A percentile compares a stretch with the other conserved stretches of the same genome.
These are phyloP conservation scores for Numida meleagris DNA, from an alignment of 2,113 vertebrate genomes.

Conservation along the genomic window DNA sequence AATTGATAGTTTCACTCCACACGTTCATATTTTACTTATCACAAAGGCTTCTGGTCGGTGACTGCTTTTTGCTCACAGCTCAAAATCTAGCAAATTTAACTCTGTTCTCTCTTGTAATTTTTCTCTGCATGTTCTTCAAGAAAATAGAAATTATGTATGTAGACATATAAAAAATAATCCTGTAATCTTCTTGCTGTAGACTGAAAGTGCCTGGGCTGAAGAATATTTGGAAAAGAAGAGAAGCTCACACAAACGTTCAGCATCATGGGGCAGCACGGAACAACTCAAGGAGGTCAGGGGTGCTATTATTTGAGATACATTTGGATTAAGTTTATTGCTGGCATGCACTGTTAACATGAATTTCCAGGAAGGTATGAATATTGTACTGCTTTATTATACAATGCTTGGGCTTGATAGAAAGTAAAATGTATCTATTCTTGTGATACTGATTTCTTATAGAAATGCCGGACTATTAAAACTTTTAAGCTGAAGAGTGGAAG, in stretches of 20 bases:
- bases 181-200: constrained; percentile 75
- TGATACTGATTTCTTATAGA: background rate
- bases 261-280: constrained; percentile 97
- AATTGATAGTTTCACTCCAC: background rate
- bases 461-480: background rate
- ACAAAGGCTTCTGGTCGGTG: background rate
- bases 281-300: constrained; percentile 96
- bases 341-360: background rate
- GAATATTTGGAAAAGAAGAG: constrained; percentile 92
- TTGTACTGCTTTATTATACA: background rate
- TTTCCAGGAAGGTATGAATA: background rate
- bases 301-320: background rate
- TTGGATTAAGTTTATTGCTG: background rate
- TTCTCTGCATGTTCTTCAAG: background rate
- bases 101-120: background rate
- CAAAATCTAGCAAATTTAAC: background rate
- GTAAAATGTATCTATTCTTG: background rate
- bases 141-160: background rate
- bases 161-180: background rate
- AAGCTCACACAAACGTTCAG: constrained; percentile 93
- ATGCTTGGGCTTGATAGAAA: background rate
- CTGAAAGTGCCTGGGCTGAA: constrained; percentile 97
- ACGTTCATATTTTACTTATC: background rate
- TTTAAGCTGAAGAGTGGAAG: background rate
- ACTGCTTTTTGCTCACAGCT: background rate